phyloP scores from a whole-genome alignment of 1,140 invertebrate genomes.

The Pseudomyrmex concolor region DNA sequence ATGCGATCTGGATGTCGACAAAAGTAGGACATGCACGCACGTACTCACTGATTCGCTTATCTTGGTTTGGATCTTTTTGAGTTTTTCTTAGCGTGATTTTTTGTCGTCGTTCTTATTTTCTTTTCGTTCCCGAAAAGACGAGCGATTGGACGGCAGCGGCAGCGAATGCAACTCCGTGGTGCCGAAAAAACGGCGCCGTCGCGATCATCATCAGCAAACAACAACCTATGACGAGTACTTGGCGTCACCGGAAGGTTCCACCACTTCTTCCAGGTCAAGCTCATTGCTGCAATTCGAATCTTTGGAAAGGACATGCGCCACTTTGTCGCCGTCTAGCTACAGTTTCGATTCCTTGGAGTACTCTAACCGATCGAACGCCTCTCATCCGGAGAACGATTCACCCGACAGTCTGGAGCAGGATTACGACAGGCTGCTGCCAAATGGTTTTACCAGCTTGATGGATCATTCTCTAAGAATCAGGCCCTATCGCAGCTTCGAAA shows the following conservation, averaged over 20 bases:
- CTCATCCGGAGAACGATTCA: constrained; percentile 81
- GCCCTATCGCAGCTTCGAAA: constrained; percentile 83
- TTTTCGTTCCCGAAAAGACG: constrained; percentile 69
- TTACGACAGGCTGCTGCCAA: constrained; percentile 75
- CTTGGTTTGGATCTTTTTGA: constrained; percentile 13
- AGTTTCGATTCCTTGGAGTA: constrained; percentile 87
- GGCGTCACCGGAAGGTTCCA: constrained; percentile 82
- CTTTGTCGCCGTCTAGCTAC: constrained; percentile 85
- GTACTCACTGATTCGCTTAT: constrained; percentile 53
- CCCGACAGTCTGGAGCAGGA: constrained; percentile 86
- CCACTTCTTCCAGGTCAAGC: constrained; percentile 87
- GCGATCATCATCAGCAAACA: constrained; percentile 82
- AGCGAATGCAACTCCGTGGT: constrained; percentile 92
- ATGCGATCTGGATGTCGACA: constrained; percentile 23
- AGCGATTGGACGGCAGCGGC: constrained; percentile 85
- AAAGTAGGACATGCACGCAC: constrained; percentile 37
- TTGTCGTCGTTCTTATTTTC: constrained; percentile 13
- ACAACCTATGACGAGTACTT: constrained; percentile 79
- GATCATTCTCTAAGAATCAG: constrained; percentile 77
- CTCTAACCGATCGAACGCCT: constrained; percentile 80
- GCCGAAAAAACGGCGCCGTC: constrained; percentile 91
- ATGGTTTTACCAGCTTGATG: constrained; percentile 61
- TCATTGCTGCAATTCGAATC: constrained; percentile 93
- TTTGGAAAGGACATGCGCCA: constrained; percentile 89
- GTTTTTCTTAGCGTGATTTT: neutral